Evolutionary conservation across 2,113 vertebrate species (phyloP), one percentile per base, ranked within the genome.

Genomic region (Struthio camelus): DNA sequence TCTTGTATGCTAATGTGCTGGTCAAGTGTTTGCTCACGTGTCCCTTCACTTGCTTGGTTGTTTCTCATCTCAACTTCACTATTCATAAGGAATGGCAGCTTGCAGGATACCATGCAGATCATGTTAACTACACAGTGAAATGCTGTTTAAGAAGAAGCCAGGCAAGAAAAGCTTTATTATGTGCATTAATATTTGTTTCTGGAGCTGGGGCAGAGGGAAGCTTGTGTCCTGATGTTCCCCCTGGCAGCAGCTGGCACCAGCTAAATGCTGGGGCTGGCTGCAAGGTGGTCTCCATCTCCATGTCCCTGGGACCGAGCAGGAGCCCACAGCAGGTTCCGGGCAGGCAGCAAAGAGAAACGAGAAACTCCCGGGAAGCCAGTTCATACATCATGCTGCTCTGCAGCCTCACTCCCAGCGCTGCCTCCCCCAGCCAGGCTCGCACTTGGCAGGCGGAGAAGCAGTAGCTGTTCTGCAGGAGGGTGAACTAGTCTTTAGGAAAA

Each of bases 1-100:
- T 86, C 19, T 50, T 51, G 5, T 90, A 85, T 53, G 80, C 50
- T 80, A 67, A 94, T 59, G 8, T 42, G 50, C 42, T 94, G 64
- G 73, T 73, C 67, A 90, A 70, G 36, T 71, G 38, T 86, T 90
- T 84, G 72, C 76, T 95, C 32, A 46, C 25, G 81, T 94, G 77
- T 46, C 88, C 84, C 25, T 92, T 89, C 46, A 56, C 38, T 94
- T 48, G 42, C 65, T 81, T 80, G 86, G 61, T 38, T 67, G 38
- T 53, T 30, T 77, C 56, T 89, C 38, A 69, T 78, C 58, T 83
- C 67, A 91, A 38, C 27, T 15, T 62, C 50, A 40, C 44, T 86
- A 10, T 54, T 84, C 46, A 28, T 54, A 58, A 62, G 59, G 81
- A 92, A 69, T 22, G 32, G 78, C 69, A 50, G 20, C 54, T 87